Conservation (phyloP, 2,113 vertebrate species). For the Furnarius figulus region DNA sequence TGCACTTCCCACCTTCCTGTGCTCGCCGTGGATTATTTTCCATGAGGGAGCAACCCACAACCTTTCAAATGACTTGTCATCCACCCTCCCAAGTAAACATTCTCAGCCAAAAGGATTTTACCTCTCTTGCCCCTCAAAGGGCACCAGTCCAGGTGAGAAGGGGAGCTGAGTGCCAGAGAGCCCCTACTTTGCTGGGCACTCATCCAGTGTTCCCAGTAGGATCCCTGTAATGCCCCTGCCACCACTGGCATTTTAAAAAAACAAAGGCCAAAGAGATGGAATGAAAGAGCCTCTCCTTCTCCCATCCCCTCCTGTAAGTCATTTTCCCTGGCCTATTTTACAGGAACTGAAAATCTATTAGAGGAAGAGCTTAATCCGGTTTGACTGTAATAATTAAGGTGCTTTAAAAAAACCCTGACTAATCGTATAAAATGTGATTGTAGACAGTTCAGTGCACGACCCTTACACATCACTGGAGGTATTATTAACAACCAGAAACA, state of each 20-base stretch:
- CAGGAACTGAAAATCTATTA: slow-evolving; percentile 65
- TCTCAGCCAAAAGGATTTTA: neutral
- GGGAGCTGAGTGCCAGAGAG: neutral
- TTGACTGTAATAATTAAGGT: slow-evolving; percentile 65
- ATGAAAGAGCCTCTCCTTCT: neutral
- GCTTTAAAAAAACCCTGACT: slow-evolving; percentile 57
- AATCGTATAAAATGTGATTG: slow-evolving; percentile 58
- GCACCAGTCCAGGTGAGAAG: neutral
- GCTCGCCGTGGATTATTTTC: neutral
- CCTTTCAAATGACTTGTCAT: neutral
- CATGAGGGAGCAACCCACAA: neutral
- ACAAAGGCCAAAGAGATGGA: neutral
- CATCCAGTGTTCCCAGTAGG: neutral
- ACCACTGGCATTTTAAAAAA: neutral
- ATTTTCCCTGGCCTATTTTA: slow-evolving; percentile 57
- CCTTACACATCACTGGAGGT: slow-evolving; percentile 46
- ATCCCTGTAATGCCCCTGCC: neutral
- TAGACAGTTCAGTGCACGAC: slow-evolving; percentile 47
- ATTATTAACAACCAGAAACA: slow-evolving; percentile 30
- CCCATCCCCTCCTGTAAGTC: neutral
- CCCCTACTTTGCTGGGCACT: neutral
- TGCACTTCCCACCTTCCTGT: neutral
- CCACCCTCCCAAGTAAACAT: neutral
- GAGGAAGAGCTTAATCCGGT: slow-evolving; percentile 58
- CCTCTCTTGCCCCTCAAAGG: neutral